Evolutionary conservation across 1,140 invertebrate genomes (phyloP).

Genomic region (Sipha flava): DNA sequence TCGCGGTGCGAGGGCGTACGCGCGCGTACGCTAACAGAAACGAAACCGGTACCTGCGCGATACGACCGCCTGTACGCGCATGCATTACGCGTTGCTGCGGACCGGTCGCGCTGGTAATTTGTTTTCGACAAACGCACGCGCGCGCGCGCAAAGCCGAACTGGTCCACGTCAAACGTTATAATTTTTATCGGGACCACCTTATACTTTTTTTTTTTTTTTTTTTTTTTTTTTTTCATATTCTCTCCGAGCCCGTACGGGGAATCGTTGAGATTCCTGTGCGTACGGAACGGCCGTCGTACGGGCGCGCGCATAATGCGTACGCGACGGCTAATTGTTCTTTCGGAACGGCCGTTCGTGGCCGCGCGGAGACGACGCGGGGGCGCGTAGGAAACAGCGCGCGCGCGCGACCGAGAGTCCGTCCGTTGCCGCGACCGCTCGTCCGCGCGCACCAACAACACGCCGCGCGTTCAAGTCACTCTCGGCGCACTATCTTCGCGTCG

Average conservation of each 20-base stretch:
- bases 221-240: not conserved
- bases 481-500: too few species aligned
- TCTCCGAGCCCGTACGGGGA: not conserved
- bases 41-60: constrained; percentile 16
- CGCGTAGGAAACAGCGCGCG: too few species aligned
- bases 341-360: too few species aligned
- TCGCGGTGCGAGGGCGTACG: too few species aligned
- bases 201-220: not conserved
- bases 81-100: too few species aligned
- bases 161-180: constrained; percentile 28
- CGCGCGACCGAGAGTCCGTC: too few species aligned
- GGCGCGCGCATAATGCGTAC: not conserved
- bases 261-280: constrained; percentile 20
- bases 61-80: too few species aligned
- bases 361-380: too few species aligned
- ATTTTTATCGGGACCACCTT: constrained; percentile 28
- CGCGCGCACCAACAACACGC: too few species aligned
- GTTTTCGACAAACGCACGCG: constrained; percentile 12
- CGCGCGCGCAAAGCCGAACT: not conserved
- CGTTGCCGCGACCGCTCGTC: too few species aligned
- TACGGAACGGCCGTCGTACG: not conserved
- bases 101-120: constrained; percentile 23
- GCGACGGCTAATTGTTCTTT: not conserved
- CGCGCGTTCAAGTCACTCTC: too few species aligned
- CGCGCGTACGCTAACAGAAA: too few species aligned